These are phyloP conservation scores for Tillus elongatus DNA, from an alignment of 2,888 invertebrate genomes.

Conservation along the genomic window DNA sequence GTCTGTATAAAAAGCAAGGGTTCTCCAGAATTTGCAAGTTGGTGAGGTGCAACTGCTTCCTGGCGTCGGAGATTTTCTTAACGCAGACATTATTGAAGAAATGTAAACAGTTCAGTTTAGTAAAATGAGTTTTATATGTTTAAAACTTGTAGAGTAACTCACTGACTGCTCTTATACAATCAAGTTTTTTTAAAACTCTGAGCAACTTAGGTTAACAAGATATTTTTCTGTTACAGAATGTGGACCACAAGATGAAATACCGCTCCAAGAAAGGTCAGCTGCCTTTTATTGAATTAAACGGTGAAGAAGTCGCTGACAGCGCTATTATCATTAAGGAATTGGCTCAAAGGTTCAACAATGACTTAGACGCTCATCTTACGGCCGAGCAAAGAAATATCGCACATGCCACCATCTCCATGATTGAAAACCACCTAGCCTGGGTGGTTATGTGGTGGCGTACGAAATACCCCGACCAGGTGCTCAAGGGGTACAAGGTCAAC, in stretches of 20 bases:
- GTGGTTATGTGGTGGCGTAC: slow-evolving; percentile 86
- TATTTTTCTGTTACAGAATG: slow-evolving; percentile 63
- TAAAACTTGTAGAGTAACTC: too few relatives aligned
- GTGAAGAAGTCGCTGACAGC: slow-evolving; percentile 89
- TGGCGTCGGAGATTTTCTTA: too few relatives aligned
- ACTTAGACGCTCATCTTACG: slow-evolving; percentile 73
- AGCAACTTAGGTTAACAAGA: too few relatives aligned
- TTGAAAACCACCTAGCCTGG: slow-evolving; percentile 90
- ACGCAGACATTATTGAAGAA: too few relatives aligned
- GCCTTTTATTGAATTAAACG: slow-evolving; percentile 91
- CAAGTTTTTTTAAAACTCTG: too few relatives aligned
- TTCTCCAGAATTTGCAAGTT: too few relatives aligned
- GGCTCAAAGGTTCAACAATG: slow-evolving; percentile 70
- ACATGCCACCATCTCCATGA: slow-evolving; percentile 89
- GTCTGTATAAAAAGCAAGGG: too few relatives aligned
- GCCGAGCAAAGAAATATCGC: slow-evolving; percentile 79
- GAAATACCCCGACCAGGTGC: slow-evolving; percentile 80
- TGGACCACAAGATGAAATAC: slow-evolving; percentile 89
- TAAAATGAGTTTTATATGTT: too few relatives aligned
- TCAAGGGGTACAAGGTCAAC: slow-evolving; percentile 87
- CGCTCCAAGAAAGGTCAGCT: slow-evolving; percentile 90
- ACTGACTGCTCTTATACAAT: too few relatives aligned
- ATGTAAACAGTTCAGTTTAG: too few relatives aligned
- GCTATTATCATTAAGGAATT: slow-evolving; percentile 83
- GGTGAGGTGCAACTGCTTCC: too few relatives aligned